Evolutionary conservation across 2,797 vertebrate genomes (phyloP), one percentile per base, ranked within the genome.

Genomic region (Dallia pectoralis): DNA sequence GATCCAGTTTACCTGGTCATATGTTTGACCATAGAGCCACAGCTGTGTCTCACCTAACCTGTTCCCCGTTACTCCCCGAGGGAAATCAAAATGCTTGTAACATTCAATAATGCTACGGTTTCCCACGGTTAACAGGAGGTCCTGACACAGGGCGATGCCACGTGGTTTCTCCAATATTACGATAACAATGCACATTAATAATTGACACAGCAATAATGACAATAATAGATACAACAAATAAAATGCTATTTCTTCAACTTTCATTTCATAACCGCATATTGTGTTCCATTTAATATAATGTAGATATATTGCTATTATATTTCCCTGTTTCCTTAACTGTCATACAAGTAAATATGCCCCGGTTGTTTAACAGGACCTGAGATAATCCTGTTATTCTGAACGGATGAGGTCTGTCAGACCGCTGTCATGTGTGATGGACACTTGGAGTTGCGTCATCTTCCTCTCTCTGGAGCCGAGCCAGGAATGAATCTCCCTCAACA

Each of bases 381-480:
- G 76, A 74, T 93, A 89, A 90, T 91, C 89, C 84, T 82, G 80
- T 90, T 89, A 93, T 89, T 88, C 85, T 85, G 86, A 86, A 81
- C 80, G 86, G 83, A 84, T 88, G 82, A 86, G 84, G 80, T 73
- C 81, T 32, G 84, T 71, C 84, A 84, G 85, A 88, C 82, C 51
- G 67, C 80, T 79, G 84, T 80, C 82, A 84, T 79, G 85, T 76
- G 79, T 83, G 88, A 76, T 75, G 78, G 86, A 70, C 47, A 71
- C 64, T 47, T 68, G 19, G 80, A 72, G 78, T 76, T 73, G 80
- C 79, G 89, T 81, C 85, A 75, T 53, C 56, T 80, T 86, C 88
- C 83, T 77, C 65, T 16, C 56, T 53, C 82, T 84, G 81, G 79
- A 86, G 77, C 66, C 56, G 63, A 77, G 84, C 83, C 73, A 81